Conservation (phyloP, 30 jellyfish, hydroid and myxozoan species). For the Aurelia aurita complex sp. Pacific region DNA sequence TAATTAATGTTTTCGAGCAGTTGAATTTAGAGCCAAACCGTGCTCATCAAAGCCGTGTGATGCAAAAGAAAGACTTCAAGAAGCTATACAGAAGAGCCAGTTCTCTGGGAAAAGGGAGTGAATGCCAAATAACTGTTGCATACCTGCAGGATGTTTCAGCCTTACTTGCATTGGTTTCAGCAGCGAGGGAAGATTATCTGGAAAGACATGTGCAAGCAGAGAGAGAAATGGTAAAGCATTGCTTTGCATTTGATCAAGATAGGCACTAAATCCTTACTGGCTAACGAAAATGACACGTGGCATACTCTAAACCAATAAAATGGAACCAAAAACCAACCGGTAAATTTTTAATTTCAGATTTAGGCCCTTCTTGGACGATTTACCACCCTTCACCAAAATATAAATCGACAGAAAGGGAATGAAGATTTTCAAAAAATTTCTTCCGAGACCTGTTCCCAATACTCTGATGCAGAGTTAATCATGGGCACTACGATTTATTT, state of each 20-base stretch:
- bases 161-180: conserved; percentile 31
- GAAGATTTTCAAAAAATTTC: no score
- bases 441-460: no score
- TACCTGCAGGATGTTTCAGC: conserved; percentile 43
- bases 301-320: no score
- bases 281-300: no score
- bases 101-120: conserved; percentile 17
- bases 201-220: conserved; percentile 40
- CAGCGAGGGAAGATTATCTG: conserved; percentile 21
- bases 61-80: background rate
- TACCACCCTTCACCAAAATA: no score
- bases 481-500: no score
- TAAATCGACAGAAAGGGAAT: no score
- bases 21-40: conserved; percentile 10
- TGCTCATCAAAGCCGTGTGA: background rate
- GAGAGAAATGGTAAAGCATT: conserved; percentile 32
- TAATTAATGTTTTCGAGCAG: background rate
- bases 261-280: no score
- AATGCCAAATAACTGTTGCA: conserved; percentile 28
- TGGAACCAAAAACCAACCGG: no score
- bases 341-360: no score
- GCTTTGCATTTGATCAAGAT: conserved; percentile 33
- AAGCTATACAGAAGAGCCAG: background rate
- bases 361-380: no score
- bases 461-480: no score